A percentile compares a stretch with the other conserved stretches of the same genome.
Conservation (phyloP, 2,888 invertebrate genomes). For the Neoaliturus tenellus region DNA sequence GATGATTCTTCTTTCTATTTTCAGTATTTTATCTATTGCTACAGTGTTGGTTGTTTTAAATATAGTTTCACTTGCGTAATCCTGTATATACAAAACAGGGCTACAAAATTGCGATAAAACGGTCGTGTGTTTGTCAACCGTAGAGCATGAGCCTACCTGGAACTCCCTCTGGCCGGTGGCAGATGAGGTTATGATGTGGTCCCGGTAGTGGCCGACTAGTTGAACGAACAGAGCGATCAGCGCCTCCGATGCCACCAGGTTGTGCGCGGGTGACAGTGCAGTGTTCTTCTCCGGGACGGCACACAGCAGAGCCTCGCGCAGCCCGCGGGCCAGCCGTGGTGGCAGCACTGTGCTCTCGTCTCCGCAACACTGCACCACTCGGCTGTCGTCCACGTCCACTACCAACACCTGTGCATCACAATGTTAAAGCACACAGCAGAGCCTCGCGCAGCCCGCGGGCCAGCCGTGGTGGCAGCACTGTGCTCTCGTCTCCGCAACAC, state of each 20-base stretch:
- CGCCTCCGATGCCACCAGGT: constrained; percentile 86
- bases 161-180: constrained; percentile 69
- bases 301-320: constrained; percentile 77
- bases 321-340: constrained; percentile 80
- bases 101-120: too few relatives aligned
- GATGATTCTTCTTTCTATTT: too few relatives aligned
- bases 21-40: too few relatives aligned
- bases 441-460: constrained; percentile 81
- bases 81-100: too few relatives aligned
- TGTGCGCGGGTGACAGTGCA: constrained; percentile 74
- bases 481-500: constrained; percentile 85
- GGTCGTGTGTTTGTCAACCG: too few relatives aligned
- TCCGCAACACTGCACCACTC: constrained; percentile 80
- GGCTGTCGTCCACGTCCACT: constrained; percentile 82
- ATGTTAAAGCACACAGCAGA: constrained; percentile 73
- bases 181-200: constrained; percentile 74
- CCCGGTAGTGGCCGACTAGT: constrained; percentile 81
- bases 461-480: constrained; percentile 82
- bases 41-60: too few relatives aligned
- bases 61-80: too few relatives aligned
- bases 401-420: constrained; percentile 80
- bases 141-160: too few relatives aligned
- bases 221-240: constrained; percentile 88
- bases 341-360: constrained; percentile 88
- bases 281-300: constrained; percentile 69